Evolutionary conservation across 2,888 invertebrate genomes (phyloP).

Genomic region (Meta bourneti): DNA sequence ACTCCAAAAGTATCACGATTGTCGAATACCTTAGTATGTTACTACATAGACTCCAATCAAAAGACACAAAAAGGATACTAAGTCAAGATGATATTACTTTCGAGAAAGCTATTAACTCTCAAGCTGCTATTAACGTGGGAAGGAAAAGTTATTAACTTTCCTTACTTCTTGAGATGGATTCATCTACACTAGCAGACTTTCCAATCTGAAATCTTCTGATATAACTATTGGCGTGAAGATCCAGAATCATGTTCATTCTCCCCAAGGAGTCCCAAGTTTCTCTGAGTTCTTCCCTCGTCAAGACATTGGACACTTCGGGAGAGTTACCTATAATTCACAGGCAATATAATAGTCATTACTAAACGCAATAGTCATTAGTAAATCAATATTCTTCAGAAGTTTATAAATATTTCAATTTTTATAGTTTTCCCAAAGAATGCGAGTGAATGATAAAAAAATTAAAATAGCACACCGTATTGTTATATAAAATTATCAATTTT

Average conservation of each 20-base stretch:
- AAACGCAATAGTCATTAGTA: background rate
- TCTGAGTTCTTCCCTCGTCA: conserved; percentile 7
- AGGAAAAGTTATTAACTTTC: background rate
- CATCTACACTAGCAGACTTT: background rate
- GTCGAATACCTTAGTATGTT: too few relatives aligned
- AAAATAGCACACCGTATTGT: too few relatives aligned
- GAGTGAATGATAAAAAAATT: too few relatives aligned
- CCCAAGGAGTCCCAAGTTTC: conserved; percentile 24
- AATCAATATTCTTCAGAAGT: background rate
- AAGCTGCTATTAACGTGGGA: too few relatives aligned
- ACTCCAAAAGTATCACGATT: too few relatives aligned
- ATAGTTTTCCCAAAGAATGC: too few relatives aligned
- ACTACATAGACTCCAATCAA: too few relatives aligned
- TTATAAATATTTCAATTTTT: background rate
- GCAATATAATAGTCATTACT: background rate
- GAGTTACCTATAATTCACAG: background rate
- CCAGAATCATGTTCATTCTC: conserved; percentile 33
- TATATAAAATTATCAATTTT: too few relatives aligned
- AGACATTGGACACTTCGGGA: background rate
- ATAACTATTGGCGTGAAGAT: conserved; percentile 38
- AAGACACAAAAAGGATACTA: too few relatives aligned
- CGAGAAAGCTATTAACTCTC: too few relatives aligned
- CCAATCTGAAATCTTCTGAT: conserved; percentile 36
- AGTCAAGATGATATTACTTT: too few relatives aligned
- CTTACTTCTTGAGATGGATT: background rate